Conservation (phyloP, 1,140 invertebrate genomes). For the Sitobion miscanthi region DNA sequence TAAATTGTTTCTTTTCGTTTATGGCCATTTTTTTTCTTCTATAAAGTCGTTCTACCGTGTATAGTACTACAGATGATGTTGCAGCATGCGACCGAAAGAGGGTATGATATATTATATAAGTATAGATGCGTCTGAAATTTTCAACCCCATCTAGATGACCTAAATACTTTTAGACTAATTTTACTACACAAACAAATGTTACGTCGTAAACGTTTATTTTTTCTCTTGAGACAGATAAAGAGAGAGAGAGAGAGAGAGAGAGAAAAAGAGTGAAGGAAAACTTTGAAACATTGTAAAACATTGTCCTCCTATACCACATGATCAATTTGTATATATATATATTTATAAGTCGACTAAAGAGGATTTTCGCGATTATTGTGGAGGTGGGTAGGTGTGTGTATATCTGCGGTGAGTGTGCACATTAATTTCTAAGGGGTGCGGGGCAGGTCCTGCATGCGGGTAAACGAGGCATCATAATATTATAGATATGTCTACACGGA, state of each 20-base stretch:
- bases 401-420: not conserved
- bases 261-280: not conserved
- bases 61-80: not conserved
- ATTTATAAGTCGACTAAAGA: not conserved
- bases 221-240: not conserved
- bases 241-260: not conserved
- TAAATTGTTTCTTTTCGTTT: slow-evolving; percentile 21
- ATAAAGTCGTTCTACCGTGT: not conserved
- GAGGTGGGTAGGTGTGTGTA: not conserved
- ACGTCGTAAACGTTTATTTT: not conserved
- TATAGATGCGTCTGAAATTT: not conserved
- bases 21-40: not conserved
- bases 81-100: not conserved
- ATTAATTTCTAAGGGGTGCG: not conserved
- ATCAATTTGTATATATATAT: not conserved
- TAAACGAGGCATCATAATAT: not conserved
- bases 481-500: not conserved
- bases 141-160: not conserved
- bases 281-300: not conserved
- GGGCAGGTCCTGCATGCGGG: not conserved
- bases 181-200: not conserved
- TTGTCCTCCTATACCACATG: not conserved
- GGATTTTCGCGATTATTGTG: not conserved
- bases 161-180: slow-evolving; percentile 12
- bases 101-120: not conserved